Evolutionary conservation across 92 coral and sea anemone species (phyloP).

Genomic region (Nematostella vectensis): DNA sequence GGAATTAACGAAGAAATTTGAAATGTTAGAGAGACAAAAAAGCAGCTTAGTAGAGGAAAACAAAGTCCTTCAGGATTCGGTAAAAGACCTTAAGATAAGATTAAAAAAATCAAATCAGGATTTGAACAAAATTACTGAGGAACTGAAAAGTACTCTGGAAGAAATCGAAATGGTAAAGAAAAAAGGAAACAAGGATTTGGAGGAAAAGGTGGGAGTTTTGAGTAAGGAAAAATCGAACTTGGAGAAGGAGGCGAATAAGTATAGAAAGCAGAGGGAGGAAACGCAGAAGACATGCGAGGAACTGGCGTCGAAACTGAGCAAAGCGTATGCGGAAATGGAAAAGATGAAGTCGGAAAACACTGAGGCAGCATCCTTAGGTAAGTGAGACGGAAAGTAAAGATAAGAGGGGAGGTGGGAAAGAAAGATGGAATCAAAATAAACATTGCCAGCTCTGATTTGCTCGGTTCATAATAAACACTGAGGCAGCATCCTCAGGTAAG

Average conservation of each 20-base stretch:
- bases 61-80: constrained; percentile 18
- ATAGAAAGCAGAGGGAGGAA: constrained; percentile 58
- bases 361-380: constrained; percentile 8
- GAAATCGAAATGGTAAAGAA: constrained; percentile 1
- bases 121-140: constrained; percentile 18
- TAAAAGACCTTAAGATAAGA: constrained; percentile 19
- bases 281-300: constrained; percentile 68
- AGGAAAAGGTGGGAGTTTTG: constrained; percentile 28
- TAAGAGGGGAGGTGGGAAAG: too few species aligned
- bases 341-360: constrained; percentile 13
- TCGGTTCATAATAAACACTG: too few species aligned
- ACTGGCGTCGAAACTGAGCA: constrained; percentile 66
- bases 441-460: too few species aligned
- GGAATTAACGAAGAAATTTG: constrained; percentile 45
- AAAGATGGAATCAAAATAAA: too few species aligned
- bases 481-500: too few species aligned
- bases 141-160: constrained; percentile 18
- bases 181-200: constrained; percentile 10
- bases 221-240: constrained; percentile 27
- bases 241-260: constrained; percentile 39
- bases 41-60: constrained; percentile 33
- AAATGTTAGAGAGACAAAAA: constrained; percentile 48
- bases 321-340: constrained; percentile 57
- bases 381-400: too few species aligned
- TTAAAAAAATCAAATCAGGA: constrained; percentile 15